phyloP scores from a whole-genome alignment of 64 coral and sea anemone genomes.

The Dendrophyllia cribrosa region DNA sequence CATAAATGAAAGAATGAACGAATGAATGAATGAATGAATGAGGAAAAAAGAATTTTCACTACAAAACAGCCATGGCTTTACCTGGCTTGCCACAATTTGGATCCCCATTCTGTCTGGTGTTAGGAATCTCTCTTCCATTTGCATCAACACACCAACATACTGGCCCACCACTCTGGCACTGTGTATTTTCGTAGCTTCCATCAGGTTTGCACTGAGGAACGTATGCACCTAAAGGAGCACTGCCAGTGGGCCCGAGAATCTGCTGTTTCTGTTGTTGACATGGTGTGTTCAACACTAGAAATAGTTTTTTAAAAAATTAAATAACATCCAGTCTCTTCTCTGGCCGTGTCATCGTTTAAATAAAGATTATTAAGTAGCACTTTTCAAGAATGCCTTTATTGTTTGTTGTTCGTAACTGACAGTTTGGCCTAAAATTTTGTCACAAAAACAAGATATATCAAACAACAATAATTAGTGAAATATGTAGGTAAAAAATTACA shows the following conservation, averaged over 20 bases:
- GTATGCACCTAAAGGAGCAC: background rate
- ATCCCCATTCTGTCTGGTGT: conserved; percentile 57
- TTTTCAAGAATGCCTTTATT: no score
- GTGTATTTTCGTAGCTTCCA: conserved; percentile 74
- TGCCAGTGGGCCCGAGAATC: conserved; percentile 53
- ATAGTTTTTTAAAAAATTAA: background rate
- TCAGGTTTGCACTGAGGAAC: conserved; percentile 73
- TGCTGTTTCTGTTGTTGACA: conserved; percentile 56
- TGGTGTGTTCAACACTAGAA: conserved; percentile 32
- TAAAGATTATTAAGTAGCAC: no score
- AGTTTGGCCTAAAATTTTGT: no score
- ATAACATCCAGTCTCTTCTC: no score
- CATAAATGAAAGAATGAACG: no score
- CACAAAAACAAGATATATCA: no score
- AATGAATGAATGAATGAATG: no score
- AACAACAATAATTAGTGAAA: no score
- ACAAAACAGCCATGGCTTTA: background rate
- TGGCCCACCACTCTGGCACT: conserved; percentile 55
- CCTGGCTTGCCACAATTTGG: conserved; percentile 74
- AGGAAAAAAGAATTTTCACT: no score
- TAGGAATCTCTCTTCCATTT: conserved; percentile 53
- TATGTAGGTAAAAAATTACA: no score
- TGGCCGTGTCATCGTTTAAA: no score
- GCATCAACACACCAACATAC: conserved; percentile 84
- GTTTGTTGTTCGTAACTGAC: no score